Evolutionary conservation across 2,113 vertebrate genomes (phyloP).

Genomic region (Nasalis larvatus): DNA sequence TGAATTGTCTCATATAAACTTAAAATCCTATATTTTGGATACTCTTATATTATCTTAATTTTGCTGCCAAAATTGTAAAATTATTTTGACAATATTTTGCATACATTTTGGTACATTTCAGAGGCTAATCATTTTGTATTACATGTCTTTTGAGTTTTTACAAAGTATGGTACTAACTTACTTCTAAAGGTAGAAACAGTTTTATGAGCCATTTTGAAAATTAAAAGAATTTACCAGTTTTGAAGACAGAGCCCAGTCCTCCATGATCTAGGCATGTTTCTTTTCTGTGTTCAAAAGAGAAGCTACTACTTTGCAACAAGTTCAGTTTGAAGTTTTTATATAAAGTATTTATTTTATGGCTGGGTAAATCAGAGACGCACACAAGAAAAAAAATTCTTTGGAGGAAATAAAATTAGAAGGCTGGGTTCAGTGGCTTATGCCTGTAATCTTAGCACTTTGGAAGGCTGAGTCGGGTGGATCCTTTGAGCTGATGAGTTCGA

Average conservation of each 20-base stretch:
- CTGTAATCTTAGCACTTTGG: no score
- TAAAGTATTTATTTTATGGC: conserved; percentile 23
- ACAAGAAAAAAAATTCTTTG: conserved; percentile 14
- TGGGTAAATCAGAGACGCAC: not conserved
- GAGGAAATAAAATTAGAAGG: conserved; percentile 38
- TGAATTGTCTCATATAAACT: not conserved
- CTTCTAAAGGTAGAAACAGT: not conserved
- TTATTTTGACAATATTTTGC: conserved; percentile 8
- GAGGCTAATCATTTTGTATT: not conserved
- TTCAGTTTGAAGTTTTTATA: not conserved
- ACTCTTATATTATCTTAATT: not conserved
- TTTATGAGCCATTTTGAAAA: not conserved
- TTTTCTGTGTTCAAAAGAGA: not conserved
- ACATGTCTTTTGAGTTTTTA: not conserved
- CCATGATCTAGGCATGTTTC: not conserved
- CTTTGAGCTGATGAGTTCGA: no score
- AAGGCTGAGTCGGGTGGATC: no score
- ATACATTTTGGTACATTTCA: not conserved
- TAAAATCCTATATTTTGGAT: not conserved
- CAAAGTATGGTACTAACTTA: not conserved
- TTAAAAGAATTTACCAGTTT: not conserved
- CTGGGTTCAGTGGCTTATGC: no score
- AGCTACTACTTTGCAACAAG: not conserved
- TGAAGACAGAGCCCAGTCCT: not conserved
- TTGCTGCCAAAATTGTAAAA: not conserved